A percentile compares a stretch with the other conserved stretches of the same genome.
Evolutionary conservation across 2,113 vertebrate genomes (phyloP).

Genomic region (Clarias batrachus): DNA sequence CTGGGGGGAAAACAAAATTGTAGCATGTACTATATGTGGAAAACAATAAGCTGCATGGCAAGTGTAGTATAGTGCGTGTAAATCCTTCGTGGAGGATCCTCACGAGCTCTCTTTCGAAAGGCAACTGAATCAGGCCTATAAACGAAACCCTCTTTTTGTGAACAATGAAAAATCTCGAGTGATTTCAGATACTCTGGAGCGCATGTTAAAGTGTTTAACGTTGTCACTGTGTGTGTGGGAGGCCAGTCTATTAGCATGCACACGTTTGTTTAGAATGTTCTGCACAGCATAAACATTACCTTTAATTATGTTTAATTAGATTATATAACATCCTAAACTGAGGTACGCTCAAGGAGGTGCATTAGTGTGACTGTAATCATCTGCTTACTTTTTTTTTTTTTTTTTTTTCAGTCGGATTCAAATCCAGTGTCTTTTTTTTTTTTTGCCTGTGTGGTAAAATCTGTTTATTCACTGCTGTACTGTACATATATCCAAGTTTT

Average conservation of each 20-base stretch:
- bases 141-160: constrained; percentile 7
- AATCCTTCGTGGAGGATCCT: constrained; percentile 22
- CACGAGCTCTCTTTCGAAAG: constrained; percentile 8
- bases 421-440: not conserved
- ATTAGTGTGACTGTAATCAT: not conserved
- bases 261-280: not conserved
- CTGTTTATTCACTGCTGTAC: not conserved
- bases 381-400: not conserved
- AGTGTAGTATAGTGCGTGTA: not conserved
- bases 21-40: constrained; percentile 21
- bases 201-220: constrained; percentile 36
- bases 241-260: not conserved
- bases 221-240: constrained; percentile 8
- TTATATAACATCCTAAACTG: constrained; percentile 7
- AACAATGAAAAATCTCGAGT: not conserved
- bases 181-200: constrained; percentile 26
- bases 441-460: not conserved
- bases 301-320: constrained; percentile 2
- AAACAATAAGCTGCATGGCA: constrained; percentile 33
- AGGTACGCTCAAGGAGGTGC: not conserved
- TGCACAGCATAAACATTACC: not conserved
- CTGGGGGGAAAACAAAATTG: not conserved
- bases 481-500: not conserved
- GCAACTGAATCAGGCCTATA: not conserved
- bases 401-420: not conserved